These are phyloP conservation scores for Noctua janthina DNA, from an alignment of 2,888 invertebrate species.

Conservation along the genomic window DNA sequence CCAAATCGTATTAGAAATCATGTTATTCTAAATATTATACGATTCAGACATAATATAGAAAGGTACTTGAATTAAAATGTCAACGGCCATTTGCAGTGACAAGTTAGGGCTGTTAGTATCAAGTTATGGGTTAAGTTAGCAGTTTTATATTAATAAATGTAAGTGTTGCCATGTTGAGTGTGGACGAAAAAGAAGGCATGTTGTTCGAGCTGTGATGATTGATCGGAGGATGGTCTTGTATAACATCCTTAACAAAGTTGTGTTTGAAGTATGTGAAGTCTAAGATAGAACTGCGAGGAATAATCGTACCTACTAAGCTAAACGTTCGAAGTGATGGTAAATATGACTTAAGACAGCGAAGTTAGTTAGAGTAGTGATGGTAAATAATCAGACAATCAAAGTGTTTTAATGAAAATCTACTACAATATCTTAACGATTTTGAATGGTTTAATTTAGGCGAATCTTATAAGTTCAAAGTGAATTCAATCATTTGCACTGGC, in stretches of 20 bases:
- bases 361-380: neutral
- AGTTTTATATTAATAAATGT: conserved; percentile 23
- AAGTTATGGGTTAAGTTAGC: conserved; percentile 28
- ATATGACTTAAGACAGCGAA: neutral
- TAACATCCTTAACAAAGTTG: neutral
- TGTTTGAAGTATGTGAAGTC: neutral
- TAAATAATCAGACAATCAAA: neutral
- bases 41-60: conserved; percentile 52
- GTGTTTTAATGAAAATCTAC: neutral
- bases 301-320: neutral
- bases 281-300: neutral
- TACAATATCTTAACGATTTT: neutral
- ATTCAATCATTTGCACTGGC: neutral
- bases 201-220: neutral
- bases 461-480: neutral
- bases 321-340: neutral
- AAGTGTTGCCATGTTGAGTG: conserved; percentile 16
- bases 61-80: conserved; percentile 70
- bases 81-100: conserved; percentile 58
- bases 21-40: conserved; percentile 32
- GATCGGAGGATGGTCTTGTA: neutral
- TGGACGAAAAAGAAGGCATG: conserved; percentile 1
- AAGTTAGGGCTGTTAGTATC: conserved; percentile 42
- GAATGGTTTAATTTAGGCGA: neutral
- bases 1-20: conserved; percentile 25